Evolutionary conservation across 2,888 invertebrate species (phyloP).

Genomic region (Zele albiditarsus): DNA sequence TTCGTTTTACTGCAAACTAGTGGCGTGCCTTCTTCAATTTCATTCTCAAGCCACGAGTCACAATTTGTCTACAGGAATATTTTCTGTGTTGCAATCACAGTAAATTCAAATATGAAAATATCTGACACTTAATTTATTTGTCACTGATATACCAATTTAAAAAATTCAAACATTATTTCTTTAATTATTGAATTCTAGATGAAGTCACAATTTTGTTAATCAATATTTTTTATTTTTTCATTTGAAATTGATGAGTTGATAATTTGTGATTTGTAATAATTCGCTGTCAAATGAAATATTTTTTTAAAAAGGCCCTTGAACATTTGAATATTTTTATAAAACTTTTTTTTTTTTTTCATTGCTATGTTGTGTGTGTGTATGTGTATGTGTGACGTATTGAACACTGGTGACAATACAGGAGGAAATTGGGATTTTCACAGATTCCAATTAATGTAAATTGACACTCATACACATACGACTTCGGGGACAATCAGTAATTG

Average conservation of each 20-base stretch:
- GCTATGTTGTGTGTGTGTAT: no score
- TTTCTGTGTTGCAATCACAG: background rate
- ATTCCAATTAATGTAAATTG: background rate
- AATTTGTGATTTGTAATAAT: no score
- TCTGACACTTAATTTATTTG: background rate
- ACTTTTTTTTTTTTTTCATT: background rate
- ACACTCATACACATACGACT: background rate
- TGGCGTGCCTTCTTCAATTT: slow-evolving; percentile 24
- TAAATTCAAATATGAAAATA: background rate
- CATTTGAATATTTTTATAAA: background rate
- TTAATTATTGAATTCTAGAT: no score
- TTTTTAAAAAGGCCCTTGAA: no score
- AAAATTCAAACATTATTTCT: no score
- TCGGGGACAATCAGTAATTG: background rate
- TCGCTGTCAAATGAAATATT: no score
- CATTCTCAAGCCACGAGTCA: slow-evolving; percentile 12
- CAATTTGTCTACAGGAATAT: slow-evolving; percentile 17
- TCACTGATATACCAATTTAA: no score
- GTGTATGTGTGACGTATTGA: background rate
- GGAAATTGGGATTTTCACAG: background rate
- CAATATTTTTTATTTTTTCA: no score
- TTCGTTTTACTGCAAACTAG: background rate
- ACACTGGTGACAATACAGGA: background rate
- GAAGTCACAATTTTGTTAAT: no score
- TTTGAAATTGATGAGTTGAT: no score